A percentile compares a stretch with the other conserved stretches of the same genome.
Evolutionary conservation across 2,113 vertebrate species (phyloP).

Genomic region (Laterallus jamaicensis): DNA sequence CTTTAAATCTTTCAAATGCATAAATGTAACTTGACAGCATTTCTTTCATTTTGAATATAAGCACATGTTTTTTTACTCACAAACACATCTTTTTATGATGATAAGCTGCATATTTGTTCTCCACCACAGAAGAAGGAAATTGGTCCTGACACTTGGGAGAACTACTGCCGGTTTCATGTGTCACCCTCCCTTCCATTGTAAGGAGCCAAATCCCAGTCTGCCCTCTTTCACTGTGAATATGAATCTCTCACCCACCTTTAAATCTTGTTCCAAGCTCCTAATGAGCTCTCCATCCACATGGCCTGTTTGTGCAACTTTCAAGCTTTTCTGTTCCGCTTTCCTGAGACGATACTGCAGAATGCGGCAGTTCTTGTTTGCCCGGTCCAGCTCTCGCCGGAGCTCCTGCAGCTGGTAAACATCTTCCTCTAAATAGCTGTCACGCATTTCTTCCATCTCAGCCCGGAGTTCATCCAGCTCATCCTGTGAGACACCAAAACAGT

Average conservation of each 20-base stretch:
- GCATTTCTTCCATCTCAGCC: conserved; percentile 98
- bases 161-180: neutral
- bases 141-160: neutral
- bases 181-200: neutral
- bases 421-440: conserved; percentile 97
- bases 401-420: conserved; percentile 99
- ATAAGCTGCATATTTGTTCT: neutral
- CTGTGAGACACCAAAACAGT: conserved; percentile 73
- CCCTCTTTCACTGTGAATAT: neutral
- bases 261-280: conserved; percentile 92
- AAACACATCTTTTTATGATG: neutral
- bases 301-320: conserved; percentile 94
- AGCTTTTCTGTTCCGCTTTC: conserved; percentile 96
- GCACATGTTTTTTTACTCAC: neutral
- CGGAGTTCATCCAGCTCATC: conserved; percentile 97
- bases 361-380: conserved; percentile 96
- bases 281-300: conserved; percentile 96
- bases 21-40: neutral
- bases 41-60: conserved; percentile 19
- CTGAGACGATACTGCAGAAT: conserved; percentile 97
- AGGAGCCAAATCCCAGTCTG: neutral
- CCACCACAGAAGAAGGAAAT: neutral
- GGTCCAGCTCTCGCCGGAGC: conserved; percentile 93
- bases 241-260: conserved; percentile 85
- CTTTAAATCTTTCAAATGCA: neutral